Conservation (phyloP, 2,888 invertebrate species). For the Lamellibrachia columna region DNA sequence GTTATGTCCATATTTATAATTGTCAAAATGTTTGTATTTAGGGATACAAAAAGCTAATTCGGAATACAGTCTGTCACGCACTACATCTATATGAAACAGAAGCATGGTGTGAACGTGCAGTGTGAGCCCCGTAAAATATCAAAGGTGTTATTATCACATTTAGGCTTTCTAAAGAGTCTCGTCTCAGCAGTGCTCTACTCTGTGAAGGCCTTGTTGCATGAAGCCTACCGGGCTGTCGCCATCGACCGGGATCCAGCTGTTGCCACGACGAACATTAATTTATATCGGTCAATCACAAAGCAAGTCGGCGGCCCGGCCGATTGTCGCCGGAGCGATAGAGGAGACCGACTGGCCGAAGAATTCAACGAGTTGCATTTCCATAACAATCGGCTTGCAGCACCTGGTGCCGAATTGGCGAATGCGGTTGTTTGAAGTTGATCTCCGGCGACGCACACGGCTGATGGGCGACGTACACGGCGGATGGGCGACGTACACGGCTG, state of each 20-base stretch:
- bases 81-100: background rate
- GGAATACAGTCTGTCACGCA: background rate
- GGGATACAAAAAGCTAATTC: background rate
- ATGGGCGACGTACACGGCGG: background rate
- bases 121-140: background rate
- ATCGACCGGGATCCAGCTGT: background rate
- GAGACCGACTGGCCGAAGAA: background rate
- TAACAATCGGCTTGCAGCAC: background rate
- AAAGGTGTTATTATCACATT: background rate
- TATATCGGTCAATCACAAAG: background rate
- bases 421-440: background rate
- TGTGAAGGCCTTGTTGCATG: background rate
- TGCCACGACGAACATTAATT: background rate
- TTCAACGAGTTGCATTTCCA: background rate
- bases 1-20: background rate
- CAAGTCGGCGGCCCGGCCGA: background rate
- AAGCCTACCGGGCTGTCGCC: background rate
- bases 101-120: background rate
- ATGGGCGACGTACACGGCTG: background rate
- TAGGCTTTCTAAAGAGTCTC: background rate
- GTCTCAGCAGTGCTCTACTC: background rate
- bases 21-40: background rate
- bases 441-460: background rate
- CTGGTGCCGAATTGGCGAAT: background rate
- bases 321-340: background rate